These are phyloP conservation scores for Butorides virescens DNA, from an alignment of 2,113 vertebrate genomes.

Conservation along the genomic window DNA sequence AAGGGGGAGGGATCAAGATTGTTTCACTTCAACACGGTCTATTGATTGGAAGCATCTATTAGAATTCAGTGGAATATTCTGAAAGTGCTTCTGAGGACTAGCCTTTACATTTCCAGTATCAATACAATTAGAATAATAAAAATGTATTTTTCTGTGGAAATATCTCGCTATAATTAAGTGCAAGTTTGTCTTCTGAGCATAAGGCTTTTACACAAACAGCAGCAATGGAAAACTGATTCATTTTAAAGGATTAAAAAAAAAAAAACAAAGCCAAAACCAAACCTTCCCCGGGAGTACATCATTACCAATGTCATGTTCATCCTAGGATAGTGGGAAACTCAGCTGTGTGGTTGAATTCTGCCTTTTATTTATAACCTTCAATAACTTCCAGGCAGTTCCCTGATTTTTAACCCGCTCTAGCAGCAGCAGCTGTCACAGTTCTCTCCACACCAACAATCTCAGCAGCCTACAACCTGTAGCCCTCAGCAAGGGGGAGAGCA, in stretches of 20 bases:
- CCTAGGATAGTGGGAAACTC: not conserved
- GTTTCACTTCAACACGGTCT: not conserved
- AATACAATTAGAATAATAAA: not conserved
- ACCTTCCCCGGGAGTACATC: not conserved
- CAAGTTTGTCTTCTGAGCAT: not conserved
- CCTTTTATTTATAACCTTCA: conserved; percentile 50
- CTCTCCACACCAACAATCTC: conserved; percentile 75
- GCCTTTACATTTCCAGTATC: not conserved
- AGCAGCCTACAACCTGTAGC: conserved; percentile 80
- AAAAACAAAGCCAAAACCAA: not conserved
- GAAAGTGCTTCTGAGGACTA: not conserved
- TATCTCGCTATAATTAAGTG: not conserved
- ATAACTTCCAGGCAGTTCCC: conserved; percentile 83
- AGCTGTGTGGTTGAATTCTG: not conserved
- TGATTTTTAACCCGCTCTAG: conserved; percentile 85
- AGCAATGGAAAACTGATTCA: not conserved
- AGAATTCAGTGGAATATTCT: not conserved
- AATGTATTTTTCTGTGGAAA: not conserved
- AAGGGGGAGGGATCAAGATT: not conserved
- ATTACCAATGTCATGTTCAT: not conserved
- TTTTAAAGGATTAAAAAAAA: not conserved
- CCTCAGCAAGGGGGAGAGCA: conserved; percentile 84
- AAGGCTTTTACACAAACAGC: not conserved
- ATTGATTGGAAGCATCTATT: not conserved
- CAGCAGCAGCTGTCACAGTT: conserved; percentile 85